Evolutionary conservation across 2,113 vertebrate genomes (phyloP), one percentile per base, ranked within the genome.

Genomic region (Numida meleagris): DNA sequence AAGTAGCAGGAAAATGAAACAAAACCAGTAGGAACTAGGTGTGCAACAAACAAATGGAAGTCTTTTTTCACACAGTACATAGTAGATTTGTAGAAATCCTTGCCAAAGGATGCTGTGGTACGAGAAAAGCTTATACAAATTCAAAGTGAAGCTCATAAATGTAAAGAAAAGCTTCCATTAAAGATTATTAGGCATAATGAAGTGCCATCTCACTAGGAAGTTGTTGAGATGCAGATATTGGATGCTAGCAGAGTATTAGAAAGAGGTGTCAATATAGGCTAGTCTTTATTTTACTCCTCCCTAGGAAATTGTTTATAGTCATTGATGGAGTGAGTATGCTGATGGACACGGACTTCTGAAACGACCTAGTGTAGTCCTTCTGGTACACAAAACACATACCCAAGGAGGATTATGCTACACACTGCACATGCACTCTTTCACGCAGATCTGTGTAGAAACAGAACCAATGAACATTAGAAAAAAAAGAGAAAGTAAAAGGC

Each of bases 71-170:
- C 19, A 45, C 8, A 40, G 27, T 61, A 8, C 0, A 0, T 21
- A 57, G 40, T 18, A 72, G 29, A 74, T 51, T 59, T 29, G 45
- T 2, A 3, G 27, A 75, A 80, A 87, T 90, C 45, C 33, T 84
- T 71, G 33, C 17, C 62, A 76, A 75, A 80, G 45, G 33, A 66
- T 75, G 61, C 5, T 66, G 29, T 34, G 17, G 34, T 12, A 50
- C 76, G 40, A 21, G 4, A 40, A 57, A 75, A 87, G 13, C 29
- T 75, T 45, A 61, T 0, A 61, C 0, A 19, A 58, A 74, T 65
- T 73, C 31, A 70, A 53, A 23, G 17, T 13, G 46, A 59, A 94
- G 86, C 2, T 19, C 21, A 13, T 33, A 76, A 81, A 36, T n/a
- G 62, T 51, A 72, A 0, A 40, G 63, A 55, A 80, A 66, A 76